A percentile compares a stretch with the other conserved stretches of the same genome.
phyloP scores from a whole-genome alignment of 64 coral and sea anemone genomes.

The Acropora yongei region DNA sequence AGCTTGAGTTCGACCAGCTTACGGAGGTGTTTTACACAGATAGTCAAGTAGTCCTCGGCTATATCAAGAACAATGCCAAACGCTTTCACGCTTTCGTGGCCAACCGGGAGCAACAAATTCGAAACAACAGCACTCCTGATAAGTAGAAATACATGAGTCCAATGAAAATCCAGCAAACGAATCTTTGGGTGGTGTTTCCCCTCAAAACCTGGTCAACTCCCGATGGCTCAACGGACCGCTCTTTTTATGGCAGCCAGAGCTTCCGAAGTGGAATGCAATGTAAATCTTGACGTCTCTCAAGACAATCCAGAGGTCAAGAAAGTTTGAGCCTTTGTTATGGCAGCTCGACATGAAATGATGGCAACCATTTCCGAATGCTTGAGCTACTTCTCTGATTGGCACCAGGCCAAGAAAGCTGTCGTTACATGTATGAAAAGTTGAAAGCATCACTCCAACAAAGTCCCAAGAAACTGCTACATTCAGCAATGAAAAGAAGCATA shows the following conservation, averaged over 20 bases:
- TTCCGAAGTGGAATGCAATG: constrained; percentile 7
- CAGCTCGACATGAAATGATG: background rate
- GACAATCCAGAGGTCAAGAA: constrained; percentile 57
- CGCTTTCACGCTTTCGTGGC: too few relatives aligned
- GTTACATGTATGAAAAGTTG: constrained; percentile 19
- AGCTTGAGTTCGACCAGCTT: too few relatives aligned
- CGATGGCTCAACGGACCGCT: constrained; percentile 33
- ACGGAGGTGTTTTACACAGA: too few relatives aligned
- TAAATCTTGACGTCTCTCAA: background rate
- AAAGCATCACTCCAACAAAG: background rate
- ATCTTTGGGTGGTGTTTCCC: too few relatives aligned
- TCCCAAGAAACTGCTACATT: background rate
- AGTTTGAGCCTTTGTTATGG: background rate
- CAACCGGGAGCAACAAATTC: too few relatives aligned
- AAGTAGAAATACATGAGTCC: too few relatives aligned
- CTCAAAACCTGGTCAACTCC: constrained; percentile 19
- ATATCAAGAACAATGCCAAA: too few relatives aligned
- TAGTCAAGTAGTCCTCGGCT: too few relatives aligned
- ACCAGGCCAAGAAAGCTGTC: constrained; percentile 44
- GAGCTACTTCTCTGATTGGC: constrained; percentile 41
- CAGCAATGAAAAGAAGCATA: background rate
- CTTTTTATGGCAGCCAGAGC: constrained; percentile 37
- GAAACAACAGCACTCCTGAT: too few relatives aligned
- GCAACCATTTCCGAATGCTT: constrained; percentile 28
- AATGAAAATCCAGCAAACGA: too few relatives aligned